Conservation (phyloP, 2,888 invertebrate genomes). For the Drosophila ezoana region DNA sequence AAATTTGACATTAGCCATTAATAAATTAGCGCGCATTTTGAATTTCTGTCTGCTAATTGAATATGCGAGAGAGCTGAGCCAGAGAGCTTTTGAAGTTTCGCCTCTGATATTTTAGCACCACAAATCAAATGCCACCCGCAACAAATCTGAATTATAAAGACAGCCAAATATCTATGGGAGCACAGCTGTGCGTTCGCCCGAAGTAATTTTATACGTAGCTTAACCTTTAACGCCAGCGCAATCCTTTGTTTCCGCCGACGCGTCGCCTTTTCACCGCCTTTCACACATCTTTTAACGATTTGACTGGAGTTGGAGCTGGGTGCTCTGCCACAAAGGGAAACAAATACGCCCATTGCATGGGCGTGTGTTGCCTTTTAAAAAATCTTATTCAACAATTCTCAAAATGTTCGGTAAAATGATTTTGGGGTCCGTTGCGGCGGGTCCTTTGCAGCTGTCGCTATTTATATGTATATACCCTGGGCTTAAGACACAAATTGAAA, state of each 20-base stretch:
- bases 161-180: conserved; percentile 34
- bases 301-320: conserved; percentile 39
- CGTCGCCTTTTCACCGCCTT: conserved; percentile 63
- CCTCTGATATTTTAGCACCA: conserved; percentile 39
- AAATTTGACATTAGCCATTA: conserved; percentile 71
- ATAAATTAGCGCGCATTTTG: conserved; percentile 67
- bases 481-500: neutral
- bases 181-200: conserved; percentile 56
- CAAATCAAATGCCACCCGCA: conserved; percentile 58
- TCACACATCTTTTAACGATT: conserved; percentile 74
- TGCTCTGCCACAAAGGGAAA: conserved; percentile 8
- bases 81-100: conserved; percentile 48
- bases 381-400: conserved; percentile 68
- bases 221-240: conserved; percentile 66
- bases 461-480: conserved; percentile 39
- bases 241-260: conserved; percentile 63
- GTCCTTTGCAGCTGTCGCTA: conserved; percentile 57
- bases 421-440: conserved; percentile 30
- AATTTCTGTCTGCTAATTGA: conserved; percentile 62
- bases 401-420: conserved; percentile 66
- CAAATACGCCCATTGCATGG: conserved; percentile 23
- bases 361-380: conserved; percentile 43
- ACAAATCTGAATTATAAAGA: conserved; percentile 55
- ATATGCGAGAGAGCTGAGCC: conserved; percentile 33
- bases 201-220: conserved; percentile 67